Conservation (phyloP, 2,797 vertebrate genomes). For the Gymnopithys bicolor region DNA sequence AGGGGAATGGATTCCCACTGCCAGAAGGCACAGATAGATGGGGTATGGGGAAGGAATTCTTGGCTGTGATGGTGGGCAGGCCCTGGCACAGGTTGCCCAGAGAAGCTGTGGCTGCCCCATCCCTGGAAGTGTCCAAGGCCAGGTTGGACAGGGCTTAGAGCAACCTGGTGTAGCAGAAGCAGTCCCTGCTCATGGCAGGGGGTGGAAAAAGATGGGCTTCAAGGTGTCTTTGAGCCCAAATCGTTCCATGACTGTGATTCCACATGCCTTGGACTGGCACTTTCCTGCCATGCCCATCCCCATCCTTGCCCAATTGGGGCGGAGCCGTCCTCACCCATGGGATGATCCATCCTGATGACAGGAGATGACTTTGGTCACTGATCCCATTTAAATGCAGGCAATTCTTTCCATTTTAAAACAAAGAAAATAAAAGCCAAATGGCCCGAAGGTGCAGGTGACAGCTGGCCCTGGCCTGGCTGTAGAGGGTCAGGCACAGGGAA, state of each 20-base stretch:
- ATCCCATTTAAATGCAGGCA: not conserved
- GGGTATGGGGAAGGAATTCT: not conserved
- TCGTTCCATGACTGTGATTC: not conserved
- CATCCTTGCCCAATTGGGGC: fast-evolving
- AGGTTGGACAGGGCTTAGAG: not conserved
- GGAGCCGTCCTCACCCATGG: not conserved
- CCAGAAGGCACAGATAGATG: not conserved
- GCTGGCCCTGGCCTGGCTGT: not conserved
- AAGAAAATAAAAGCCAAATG: not conserved
- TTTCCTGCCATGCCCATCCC: not conserved
- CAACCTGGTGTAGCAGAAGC: not conserved
- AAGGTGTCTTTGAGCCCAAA: not conserved
- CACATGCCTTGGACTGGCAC: not conserved
- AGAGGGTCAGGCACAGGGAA: not conserved
- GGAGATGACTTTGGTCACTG: not conserved
- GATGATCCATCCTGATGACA: not conserved
- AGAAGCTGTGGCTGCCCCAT: not conserved
- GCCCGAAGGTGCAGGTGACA: not conserved
- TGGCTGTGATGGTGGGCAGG: not conserved
- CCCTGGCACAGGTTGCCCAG: too few relatives aligned
- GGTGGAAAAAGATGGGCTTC: not conserved
- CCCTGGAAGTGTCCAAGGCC: not conserved
- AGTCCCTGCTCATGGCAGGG: not conserved
- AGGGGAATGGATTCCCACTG: not conserved
- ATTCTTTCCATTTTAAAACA: not conserved